A percentile compares a stretch with the other conserved stretches of the same genome.
Evolutionary conservation across 1,140 invertebrate genomes (phyloP).

Genomic region (Drosophila paulistorum): DNA sequence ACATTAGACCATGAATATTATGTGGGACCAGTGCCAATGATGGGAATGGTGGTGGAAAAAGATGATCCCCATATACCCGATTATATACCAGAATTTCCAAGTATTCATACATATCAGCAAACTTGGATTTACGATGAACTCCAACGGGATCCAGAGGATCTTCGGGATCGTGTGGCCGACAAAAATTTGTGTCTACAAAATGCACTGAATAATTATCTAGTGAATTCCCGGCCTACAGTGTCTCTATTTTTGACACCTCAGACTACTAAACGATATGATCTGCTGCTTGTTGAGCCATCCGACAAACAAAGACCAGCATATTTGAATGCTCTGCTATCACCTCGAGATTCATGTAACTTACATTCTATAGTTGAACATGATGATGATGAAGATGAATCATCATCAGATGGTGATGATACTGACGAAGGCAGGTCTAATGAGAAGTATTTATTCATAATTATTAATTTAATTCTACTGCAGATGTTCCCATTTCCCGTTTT

Average conservation of each 20-base stretch:
- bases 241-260: constrained; percentile 22
- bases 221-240: background rate
- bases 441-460: background rate
- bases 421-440: background rate
- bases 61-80: constrained; percentile 40
- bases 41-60: background rate
- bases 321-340: constrained; percentile 19
- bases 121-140: constrained; percentile 11
- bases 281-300: background rate
- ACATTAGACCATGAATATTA: constrained; percentile 31
- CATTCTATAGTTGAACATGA: background rate
- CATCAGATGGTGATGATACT: background rate
- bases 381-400: background rate
- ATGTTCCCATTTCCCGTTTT: constrained; percentile 23
- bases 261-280: background rate
- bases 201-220: constrained; percentile 37
- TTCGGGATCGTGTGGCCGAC: constrained; percentile 13
- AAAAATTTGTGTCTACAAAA: background rate
- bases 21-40: background rate
- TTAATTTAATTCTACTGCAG: constrained; percentile 16
- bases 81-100: constrained; percentile 44
- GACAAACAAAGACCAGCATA: constrained; percentile 24
- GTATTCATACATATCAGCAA: constrained; percentile 41
- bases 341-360: background rate
- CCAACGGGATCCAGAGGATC: background rate